Percentiles rank a stretch among this genome's conserved stretches.
phyloP scores from a whole-genome alignment of 2,797 vertebrate genomes.

The Phrynocephalus vlangalii region DNA sequence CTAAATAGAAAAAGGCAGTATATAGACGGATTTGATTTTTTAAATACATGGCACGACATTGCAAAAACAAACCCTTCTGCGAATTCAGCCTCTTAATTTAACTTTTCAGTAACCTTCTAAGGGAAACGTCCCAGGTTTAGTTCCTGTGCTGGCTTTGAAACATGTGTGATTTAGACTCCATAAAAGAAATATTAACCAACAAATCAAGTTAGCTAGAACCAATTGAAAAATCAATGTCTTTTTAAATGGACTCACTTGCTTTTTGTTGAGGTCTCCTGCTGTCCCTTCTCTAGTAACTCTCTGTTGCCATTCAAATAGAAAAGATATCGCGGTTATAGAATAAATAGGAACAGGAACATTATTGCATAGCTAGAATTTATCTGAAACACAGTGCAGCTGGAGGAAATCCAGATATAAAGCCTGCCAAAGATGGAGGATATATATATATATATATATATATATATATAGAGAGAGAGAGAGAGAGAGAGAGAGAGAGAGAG shows the following conservation, averaged over 20 bases:
- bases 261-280: too few species aligned
- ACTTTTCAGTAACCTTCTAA: slow-evolving; percentile 41
- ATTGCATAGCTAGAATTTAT: background rate
- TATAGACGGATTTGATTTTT: slow-evolving; percentile 12
- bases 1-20: slow-evolving; percentile 58
- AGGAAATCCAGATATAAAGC: slow-evolving; percentile 21
- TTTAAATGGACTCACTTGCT: background rate
- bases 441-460: background rate
- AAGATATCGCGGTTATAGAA: background rate
- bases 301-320: background rate
- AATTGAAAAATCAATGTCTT: background rate
- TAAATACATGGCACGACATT: background rate
- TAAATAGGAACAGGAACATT: slow-evolving; percentile 18
- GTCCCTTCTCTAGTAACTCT: background rate
- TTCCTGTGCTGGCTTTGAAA: slow-evolving; percentile 16
- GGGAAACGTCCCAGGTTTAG: background rate
- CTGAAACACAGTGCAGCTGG: slow-evolving; percentile 22
- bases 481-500: background rate
- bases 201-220: background rate
- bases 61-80: slow-evolving; percentile 24
- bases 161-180: background rate
- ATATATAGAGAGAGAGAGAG: background rate
- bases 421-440: slow-evolving; percentile 28
- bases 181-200: background rate
- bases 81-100: slow-evolving; percentile 36